Evolutionary conservation across 1,140 invertebrate genomes (phyloP), one percentile per base, ranked within the genome.

Genomic region (Drosophila paulistorum): DNA sequence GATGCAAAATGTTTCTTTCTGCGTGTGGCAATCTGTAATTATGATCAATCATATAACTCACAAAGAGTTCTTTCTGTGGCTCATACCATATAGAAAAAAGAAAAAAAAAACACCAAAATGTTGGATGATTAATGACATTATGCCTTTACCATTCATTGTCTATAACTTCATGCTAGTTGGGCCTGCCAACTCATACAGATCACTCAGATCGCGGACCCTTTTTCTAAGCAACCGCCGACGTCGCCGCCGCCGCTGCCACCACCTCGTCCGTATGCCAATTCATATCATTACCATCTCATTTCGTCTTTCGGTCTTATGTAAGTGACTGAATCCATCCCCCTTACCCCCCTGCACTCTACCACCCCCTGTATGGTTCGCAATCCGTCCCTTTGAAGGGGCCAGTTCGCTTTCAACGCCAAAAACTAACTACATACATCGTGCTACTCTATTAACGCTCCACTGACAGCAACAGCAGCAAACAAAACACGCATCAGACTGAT

Each of bases 391-490:
- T 59, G 26, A 20, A 35, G 14, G 67, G 54, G 37, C 65, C 65
- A 70, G 68, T 71, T 81, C 48, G 80, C 65, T 68, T 63, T 71
- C 64, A 65, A 66, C 45, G 80, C 67, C 80, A 80, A 74, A 30
- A 62, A 39, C 57, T 35, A 39, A 17, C 33, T 81, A 73, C 80
- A 66, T 74, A 81, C 74, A 85, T 59, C 75, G 81, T 81, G 82
- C 78, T 74, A 70, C 83, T 89, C 83, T 89, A 86, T 86, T 86
- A 86, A 86, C 83, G 83, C 83, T 86, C 84, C 76, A 87, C 83
- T 83, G 79, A 82, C 79, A 81, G 74, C 62, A 45, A 17, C 45
- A 17, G 45, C 26, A 30, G 42, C 76, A 71, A 71, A 65, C 71
- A 71, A 79, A 87, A 81, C 79, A 86, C 79, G 83, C 83, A 79